Conservation (phyloP, 2,113 vertebrate genomes). For the Manacus vitellinus region DNA sequence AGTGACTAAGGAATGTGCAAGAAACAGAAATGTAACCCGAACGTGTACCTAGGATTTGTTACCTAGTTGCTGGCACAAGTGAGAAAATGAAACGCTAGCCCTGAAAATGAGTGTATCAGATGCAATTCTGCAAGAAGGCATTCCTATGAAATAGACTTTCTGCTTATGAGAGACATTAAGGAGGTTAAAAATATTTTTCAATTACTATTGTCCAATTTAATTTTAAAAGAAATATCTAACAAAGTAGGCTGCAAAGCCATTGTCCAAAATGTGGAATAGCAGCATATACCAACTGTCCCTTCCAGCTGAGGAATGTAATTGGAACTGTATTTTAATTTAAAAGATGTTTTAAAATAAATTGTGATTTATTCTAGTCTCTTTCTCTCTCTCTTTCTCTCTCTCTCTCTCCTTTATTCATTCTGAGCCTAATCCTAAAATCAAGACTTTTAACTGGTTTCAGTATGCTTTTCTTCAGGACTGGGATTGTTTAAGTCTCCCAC, state of each 20-base stretch:
- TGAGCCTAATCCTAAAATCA: not conserved
- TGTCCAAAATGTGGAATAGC: not conserved
- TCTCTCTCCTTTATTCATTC: not conserved
- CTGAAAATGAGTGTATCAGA: not conserved
- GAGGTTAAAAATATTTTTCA: not conserved
- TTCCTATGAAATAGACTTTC: not conserved
- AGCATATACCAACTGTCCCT: not conserved
- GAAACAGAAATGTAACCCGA: not conserved
- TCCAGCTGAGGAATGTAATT: not conserved
- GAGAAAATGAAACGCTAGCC: not conserved
- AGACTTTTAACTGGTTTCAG: not conserved
- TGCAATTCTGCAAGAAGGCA: not conserved
- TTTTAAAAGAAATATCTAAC: not conserved
- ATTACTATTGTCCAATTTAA: not conserved
- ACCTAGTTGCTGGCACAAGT: not conserved
- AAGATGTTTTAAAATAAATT: not conserved
- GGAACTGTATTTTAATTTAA: slow-evolving; percentile 9
- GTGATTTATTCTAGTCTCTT: not conserved
- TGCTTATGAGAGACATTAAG: not conserved
- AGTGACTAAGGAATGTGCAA: not conserved
- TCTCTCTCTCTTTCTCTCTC: not conserved
- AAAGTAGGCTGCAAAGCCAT: not conserved
- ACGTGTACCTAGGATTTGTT: not conserved
- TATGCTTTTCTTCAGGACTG: not conserved
- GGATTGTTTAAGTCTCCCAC: not conserved